These are phyloP conservation scores for Protophormia terraenovae DNA, from an alignment of 2,888 invertebrate species.

Conservation along the genomic window DNA sequence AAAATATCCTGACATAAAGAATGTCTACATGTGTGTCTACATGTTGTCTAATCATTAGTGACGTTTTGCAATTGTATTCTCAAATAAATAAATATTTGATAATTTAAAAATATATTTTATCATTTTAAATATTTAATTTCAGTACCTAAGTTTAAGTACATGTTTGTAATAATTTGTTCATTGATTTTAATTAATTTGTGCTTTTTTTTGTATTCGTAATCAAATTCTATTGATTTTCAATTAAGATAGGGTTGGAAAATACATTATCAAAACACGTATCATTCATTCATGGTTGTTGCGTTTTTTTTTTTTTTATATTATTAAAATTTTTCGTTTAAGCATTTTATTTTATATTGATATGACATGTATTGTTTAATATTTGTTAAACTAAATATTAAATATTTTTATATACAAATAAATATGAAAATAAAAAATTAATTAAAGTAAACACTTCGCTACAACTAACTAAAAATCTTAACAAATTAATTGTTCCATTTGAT, in stretches of 20 bases:
- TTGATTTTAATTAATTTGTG: constrained; percentile 15
- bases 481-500: not conserved
- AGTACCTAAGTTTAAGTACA: not conserved
- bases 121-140: too few relatives aligned
- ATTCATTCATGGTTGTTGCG: not conserved
- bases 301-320: not conserved
- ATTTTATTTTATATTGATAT: not conserved
- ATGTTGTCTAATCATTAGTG: not conserved
- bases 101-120: too few relatives aligned
- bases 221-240: not conserved
- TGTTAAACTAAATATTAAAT: not conserved
- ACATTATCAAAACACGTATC: not conserved
- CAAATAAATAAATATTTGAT: not conserved
- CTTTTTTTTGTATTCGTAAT: not conserved
- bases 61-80: not conserved
- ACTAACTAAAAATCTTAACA: not conserved
- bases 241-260: not conserved
- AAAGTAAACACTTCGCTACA: not conserved
- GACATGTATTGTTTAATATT: not conserved
- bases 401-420: not conserved
- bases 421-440: not conserved
- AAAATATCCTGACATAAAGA: not conserved
- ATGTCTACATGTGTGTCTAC: not conserved
- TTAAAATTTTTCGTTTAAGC: too few relatives aligned
- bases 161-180: not conserved